These are phyloP conservation scores for Drosophila peninsularis DNA, from an alignment of 2,888 invertebrate species.

Conservation along the genomic window DNA sequence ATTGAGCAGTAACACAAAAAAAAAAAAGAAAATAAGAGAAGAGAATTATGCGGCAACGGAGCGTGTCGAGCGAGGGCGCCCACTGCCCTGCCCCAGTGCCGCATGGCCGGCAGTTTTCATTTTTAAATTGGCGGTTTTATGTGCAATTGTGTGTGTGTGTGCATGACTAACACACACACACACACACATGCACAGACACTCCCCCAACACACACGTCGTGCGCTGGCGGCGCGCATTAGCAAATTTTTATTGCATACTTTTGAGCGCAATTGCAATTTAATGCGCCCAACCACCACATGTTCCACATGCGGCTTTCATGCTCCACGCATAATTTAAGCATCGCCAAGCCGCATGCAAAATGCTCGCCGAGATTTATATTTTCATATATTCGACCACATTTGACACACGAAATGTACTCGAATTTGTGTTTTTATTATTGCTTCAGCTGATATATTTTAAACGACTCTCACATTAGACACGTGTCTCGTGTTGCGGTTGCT, in stretches of 20 bases:
- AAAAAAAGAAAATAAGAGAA: conserved; percentile 27
- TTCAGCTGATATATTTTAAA: conserved; percentile 24
- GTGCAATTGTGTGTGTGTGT: conserved; percentile 59
- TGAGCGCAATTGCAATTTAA: conserved; percentile 81
- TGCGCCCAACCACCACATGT: conserved; percentile 51
- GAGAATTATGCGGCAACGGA: conserved; percentile 67
- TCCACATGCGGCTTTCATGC: conserved; percentile 78
- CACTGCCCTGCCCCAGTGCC: conserved; percentile 22
- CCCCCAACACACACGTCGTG: conserved; percentile 14
- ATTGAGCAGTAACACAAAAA: conserved; percentile 70
- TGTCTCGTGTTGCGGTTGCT: conserved; percentile 24
- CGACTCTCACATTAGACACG: conserved; percentile 36
- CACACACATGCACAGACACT: conserved; percentile 15
- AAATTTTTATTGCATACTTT: conserved; percentile 81
- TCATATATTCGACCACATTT: conserved; percentile 43
- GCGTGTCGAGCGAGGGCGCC: conserved; percentile 42
- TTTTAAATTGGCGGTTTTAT: conserved; percentile 82
- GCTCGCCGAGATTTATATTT: conserved; percentile 66
- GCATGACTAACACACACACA: conserved; percentile 36
- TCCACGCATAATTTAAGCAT: conserved; percentile 69
- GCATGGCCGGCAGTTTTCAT: conserved; percentile 73
- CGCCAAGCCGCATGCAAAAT: conserved; percentile 51
- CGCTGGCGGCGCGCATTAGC: conserved; percentile 71
- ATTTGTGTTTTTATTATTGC: conserved; percentile 28
- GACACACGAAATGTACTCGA: conserved; percentile 40